Evolutionary conservation across 2,888 invertebrate genomes (phyloP).

Genomic region (Cosmopolites sordidus): DNA sequence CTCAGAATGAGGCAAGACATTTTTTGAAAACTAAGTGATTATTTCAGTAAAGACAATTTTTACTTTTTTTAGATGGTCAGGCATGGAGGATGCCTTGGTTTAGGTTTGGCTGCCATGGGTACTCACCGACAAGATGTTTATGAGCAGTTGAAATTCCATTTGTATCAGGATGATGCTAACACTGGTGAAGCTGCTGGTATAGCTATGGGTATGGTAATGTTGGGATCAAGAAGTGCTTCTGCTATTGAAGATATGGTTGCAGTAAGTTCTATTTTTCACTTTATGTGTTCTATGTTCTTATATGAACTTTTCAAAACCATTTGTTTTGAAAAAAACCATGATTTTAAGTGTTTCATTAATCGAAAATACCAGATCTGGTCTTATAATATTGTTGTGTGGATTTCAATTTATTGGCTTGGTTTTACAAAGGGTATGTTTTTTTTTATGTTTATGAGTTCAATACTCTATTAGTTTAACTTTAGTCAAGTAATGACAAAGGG

Average conservation of each 20-base stretch:
- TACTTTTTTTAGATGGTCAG: conserved; percentile 68
- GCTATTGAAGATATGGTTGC: conserved; percentile 93
- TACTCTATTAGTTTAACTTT: no score
- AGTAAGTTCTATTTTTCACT: no score
- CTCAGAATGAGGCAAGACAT: conserved; percentile 72
- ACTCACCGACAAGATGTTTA: conserved; percentile 94
- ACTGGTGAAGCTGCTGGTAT: conserved; percentile 99
- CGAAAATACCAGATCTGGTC: no score
- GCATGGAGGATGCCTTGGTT: conserved; percentile 95
- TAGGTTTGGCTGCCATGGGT: conserved; percentile 98
- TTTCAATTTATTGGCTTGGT: no score
- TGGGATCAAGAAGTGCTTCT: conserved; percentile 86
- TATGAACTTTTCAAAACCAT: no score
- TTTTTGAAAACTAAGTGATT: background rate
- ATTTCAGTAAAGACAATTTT: background rate
- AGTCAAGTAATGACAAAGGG: no score
- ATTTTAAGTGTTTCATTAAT: no score
- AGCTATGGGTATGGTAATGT: conserved; percentile 99
- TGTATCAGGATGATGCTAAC: conserved; percentile 98
- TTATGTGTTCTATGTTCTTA: no score
- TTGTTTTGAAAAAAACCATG: no score
- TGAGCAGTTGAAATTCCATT: conserved; percentile 92
- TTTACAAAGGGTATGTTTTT: no score
- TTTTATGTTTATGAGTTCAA: no score
- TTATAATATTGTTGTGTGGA: no score